These are phyloP conservation scores for Strigops habroptila DNA, from an alignment of 2,113 vertebrate genomes.

Conservation along the genomic window DNA sequence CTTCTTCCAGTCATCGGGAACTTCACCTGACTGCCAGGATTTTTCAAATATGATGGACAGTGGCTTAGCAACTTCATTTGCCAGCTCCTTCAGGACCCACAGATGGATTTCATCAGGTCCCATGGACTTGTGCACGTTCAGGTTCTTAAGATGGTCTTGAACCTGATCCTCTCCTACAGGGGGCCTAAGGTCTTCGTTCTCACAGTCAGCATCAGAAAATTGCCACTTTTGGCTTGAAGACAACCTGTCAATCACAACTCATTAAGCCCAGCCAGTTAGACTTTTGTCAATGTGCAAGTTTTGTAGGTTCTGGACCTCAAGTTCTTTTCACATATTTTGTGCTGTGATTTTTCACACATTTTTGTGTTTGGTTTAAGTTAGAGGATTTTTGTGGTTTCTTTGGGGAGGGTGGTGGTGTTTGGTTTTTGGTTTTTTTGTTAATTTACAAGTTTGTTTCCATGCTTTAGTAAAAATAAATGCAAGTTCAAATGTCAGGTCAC, in stretches of 20 bases:
- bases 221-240: not conserved
- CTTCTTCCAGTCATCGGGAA: too few species aligned
- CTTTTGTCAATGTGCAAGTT: rapidly evolving
- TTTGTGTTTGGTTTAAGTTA: not conserved
- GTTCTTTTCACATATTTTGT: not conserved
- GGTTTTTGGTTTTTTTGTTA: not conserved
- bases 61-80: too few species aligned
- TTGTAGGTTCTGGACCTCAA: not conserved
- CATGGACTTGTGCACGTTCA: too few species aligned
- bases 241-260: not conserved
- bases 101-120: too few species aligned
- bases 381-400: not conserved
- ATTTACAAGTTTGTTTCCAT: not conserved
- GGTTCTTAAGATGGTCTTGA: too few species aligned
- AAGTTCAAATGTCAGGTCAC: not conserved
- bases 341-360: not conserved
- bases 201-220: not conserved
- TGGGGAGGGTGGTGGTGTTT: not conserved
- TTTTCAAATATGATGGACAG: too few species aligned
- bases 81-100: too few species aligned
- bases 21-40: too few species aligned
- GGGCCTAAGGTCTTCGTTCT: too few species aligned
- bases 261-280: not conserved
- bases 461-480: not conserved
- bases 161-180: too few species aligned